Evolutionary conservation across 2,888 invertebrate genomes (phyloP).

Genomic region (Dasypolia templi): DNA sequence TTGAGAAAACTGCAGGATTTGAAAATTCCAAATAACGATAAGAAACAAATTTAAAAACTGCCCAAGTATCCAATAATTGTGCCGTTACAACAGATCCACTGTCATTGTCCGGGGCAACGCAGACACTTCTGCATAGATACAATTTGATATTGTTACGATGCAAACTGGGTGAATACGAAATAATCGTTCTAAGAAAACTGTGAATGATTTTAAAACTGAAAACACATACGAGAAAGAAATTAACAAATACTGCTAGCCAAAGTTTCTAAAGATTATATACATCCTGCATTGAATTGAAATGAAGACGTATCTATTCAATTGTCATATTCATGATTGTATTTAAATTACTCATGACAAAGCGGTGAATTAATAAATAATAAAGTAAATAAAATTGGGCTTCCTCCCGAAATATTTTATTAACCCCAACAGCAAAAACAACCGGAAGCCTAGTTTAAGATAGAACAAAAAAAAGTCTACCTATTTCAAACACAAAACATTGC

Average conservation of each 20-base stretch:
- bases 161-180: neutral
- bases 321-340: constrained; percentile 13
- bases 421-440: constrained; percentile 16
- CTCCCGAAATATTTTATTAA: neutral
- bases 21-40: neutral
- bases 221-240: neutral
- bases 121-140: neutral
- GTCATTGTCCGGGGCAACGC: neutral
- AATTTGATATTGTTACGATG: neutral
- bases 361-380: neutral
- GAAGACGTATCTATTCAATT: neutral
- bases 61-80: neutral
- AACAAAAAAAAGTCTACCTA: constrained; percentile 20
- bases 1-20: neutral
- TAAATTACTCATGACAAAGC: neutral
- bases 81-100: neutral
- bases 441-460: constrained; percentile 16
- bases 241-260: neutral
- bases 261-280: neutral
- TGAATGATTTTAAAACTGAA: neutral
- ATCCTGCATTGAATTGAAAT: neutral
- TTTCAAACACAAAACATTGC: constrained; percentile 13
- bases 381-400: neutral
- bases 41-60: neutral
- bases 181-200: neutral